A percentile compares a stretch with the other conserved stretches of the same genome.
These are phyloP conservation scores for Brachionus rubens DNA, from an alignment of 1,140 invertebrate genomes.

Conservation along the genomic window DNA sequence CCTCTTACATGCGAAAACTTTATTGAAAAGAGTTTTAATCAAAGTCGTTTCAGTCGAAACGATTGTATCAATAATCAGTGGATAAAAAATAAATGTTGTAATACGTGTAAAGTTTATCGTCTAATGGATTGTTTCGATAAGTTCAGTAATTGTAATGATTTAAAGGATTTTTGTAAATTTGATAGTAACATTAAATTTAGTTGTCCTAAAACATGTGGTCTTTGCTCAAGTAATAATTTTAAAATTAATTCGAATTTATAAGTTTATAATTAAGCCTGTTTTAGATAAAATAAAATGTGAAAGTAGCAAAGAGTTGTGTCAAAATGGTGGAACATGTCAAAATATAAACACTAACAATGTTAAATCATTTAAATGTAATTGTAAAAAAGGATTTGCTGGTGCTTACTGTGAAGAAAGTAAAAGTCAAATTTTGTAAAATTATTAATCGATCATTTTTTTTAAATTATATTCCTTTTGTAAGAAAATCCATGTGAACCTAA, in stretches of 20 bases:
- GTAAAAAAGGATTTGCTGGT: background rate
- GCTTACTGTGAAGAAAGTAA: constrained; percentile 23
- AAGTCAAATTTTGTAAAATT: background rate
- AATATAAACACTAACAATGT: background rate
- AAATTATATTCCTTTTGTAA: background rate
- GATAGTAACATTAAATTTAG: background rate
- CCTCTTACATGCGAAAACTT: constrained; percentile 4
- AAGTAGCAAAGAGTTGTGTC: background rate
- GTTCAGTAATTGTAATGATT: constrained; percentile 10
- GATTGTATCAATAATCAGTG: background rate
- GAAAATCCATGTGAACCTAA: constrained; percentile 13
- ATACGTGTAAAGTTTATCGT: background rate
- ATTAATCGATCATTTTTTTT: too few relatives aligned
- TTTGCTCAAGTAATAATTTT: constrained; percentile 32
- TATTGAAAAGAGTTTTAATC: background rate
- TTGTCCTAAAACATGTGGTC: constrained; percentile 20
- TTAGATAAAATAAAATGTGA: constrained; percentile 7
- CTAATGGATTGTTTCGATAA: constrained; percentile 4
- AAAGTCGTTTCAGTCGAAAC: constrained; percentile 8
- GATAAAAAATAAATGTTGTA: constrained; percentile 4
- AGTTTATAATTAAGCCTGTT: too few relatives aligned
- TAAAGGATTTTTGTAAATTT: background rate
- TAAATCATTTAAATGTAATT: background rate
- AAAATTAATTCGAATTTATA: too few relatives aligned
- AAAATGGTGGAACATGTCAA: background rate